Percentiles rank a stretch among this genome's conserved stretches.
Evolutionary conservation across 2,797 vertebrate genomes (phyloP).

Genomic region (Helicolenus hilgendorfi): DNA sequence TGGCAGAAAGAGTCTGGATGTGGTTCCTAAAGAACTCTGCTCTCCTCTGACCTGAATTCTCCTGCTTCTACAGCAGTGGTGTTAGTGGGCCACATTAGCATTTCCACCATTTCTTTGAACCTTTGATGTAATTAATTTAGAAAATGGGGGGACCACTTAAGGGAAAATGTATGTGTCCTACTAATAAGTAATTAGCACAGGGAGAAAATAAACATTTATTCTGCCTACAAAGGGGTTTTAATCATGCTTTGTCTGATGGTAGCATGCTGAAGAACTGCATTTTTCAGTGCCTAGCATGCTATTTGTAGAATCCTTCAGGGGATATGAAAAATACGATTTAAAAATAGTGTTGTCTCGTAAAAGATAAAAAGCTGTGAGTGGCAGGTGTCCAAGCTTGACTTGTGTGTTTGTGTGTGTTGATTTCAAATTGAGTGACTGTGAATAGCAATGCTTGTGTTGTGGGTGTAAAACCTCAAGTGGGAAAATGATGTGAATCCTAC

Average conservation of each 20-base stretch:
- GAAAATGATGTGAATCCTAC: background rate
- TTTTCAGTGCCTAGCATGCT: background rate
- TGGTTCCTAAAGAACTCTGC: constrained; percentile 36
- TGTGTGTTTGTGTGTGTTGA: background rate
- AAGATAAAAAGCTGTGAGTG: constrained; percentile 12
- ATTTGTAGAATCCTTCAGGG: constrained; percentile 20
- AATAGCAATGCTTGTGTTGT: background rate
- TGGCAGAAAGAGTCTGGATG: constrained; percentile 15
- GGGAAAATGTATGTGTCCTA: constrained; percentile 73
- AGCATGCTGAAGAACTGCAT: constrained; percentile 27
- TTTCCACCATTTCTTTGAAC: constrained; percentile 73
- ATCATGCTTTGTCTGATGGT: constrained; percentile 19
- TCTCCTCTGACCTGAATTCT: constrained; percentile 77
- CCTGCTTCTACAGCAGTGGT: constrained; percentile 44
- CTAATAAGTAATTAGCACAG: constrained; percentile 76
- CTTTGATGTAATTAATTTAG: constrained; percentile 83
- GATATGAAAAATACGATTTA: background rate
- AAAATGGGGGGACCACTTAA: constrained; percentile 74
- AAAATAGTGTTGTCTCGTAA: constrained; percentile 31
- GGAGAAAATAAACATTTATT: constrained; percentile 66
- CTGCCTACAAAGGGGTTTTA: constrained; percentile 52
- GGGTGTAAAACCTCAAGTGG: background rate
- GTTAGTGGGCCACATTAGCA: constrained; percentile 82
- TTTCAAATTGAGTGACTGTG: background rate
- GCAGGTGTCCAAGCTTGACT: constrained; percentile 6